Evolutionary conservation across 2,888 invertebrate genomes (phyloP), one percentile per base, ranked within the genome.

Genomic region (Marronus borbonicus): DNA sequence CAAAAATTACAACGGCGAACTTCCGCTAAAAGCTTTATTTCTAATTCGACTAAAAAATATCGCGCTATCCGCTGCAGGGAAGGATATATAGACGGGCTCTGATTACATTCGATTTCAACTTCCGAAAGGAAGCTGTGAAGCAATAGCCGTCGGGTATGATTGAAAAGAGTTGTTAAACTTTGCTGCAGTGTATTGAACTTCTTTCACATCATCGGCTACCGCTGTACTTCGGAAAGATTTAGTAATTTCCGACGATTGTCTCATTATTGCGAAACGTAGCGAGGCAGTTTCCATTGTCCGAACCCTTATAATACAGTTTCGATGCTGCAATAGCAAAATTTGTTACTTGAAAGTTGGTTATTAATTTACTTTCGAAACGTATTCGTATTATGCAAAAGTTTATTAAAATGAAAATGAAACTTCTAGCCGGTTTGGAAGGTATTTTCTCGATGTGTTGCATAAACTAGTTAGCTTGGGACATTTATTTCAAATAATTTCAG

Each of bases 91-190:
- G 24, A 24, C 24, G 60, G 28, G 20, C 24, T 60, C 24, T 60
- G 60, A 60, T 28, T 60, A 60, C 60, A 8, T 24, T 60, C 24
- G 60, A 66, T 44, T 44, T 44, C 44, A 20, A 17, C n/a, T 66
- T 39, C 36, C 17, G 39, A 20, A 66, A 39, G 44, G 44, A 64
- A 66, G 66, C 24, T 60, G 60, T 60, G 60, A 60, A 39, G 66
- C 20, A 39, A 66, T 66, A 44, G 66, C 66, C 66, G 66, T 44
- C 66, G 66, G 66, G 39, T 20, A 66, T 44, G 66, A 66, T 66
- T 66, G 66, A 66, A 66, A 66, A 44, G 66, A 44, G 39, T 66
- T 44, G 66, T 66, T 66, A 66, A 66, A 66, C 66, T 66, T 66
- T 44, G 44, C 28, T 44, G 66, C 39, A 66, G 44, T 39, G 20